These are phyloP conservation scores for Aspidoscelis tigris DNA, from an alignment of 2,113 vertebrate genomes.

Conservation along the genomic window DNA sequence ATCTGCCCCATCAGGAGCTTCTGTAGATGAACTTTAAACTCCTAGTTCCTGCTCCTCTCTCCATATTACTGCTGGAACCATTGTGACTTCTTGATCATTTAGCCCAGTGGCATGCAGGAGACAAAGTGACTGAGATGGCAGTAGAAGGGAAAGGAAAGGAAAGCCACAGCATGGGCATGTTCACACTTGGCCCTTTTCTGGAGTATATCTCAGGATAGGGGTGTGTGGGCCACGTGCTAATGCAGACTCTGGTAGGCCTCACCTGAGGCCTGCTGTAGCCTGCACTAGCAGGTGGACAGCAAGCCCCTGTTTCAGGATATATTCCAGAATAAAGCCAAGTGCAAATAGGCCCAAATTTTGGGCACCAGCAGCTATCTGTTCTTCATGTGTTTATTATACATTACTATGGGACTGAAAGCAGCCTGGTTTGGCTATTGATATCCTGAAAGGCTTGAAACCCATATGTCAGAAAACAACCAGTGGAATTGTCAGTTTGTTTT, in stretches of 20 bases:
- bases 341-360: constrained; percentile 16
- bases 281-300: too few species aligned
- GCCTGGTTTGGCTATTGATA: constrained; percentile 39
- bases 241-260: too few species aligned
- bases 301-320: too few species aligned
- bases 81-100: not conserved
- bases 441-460: not conserved
- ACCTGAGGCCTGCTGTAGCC: too few species aligned
- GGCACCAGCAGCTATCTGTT: constrained; percentile 9
- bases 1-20: too few species aligned
- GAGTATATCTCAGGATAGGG: too few species aligned
- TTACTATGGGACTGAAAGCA: constrained; percentile 62
- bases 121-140: not conserved
- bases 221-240: too few species aligned
- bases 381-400: constrained; percentile 33
- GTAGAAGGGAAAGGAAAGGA: accelerated
- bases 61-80: too few species aligned
- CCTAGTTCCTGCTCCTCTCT: too few species aligned
- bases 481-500: constrained; percentile 52
- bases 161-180: not conserved
- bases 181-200: too few species aligned
- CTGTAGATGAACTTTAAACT: too few species aligned
- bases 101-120: constrained; percentile 23
- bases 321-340: too few species aligned
- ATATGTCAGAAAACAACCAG: not conserved